Conservation (phyloP, 1,140 invertebrate species). For the Drosophila quadrilineata region DNA sequence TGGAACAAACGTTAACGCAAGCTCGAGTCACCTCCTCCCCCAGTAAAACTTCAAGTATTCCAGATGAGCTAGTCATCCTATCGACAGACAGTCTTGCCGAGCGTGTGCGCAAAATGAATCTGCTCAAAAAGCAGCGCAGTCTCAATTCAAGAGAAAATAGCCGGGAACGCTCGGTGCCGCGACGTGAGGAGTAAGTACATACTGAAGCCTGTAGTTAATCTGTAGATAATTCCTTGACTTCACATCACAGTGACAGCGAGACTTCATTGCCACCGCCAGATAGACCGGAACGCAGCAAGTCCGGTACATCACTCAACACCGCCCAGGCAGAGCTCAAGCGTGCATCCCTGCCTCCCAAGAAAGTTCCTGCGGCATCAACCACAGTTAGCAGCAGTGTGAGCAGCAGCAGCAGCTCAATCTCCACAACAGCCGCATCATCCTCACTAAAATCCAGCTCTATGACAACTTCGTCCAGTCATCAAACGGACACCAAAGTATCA, state of each 20-base stretch:
- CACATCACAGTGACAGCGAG: constrained; percentile 46
- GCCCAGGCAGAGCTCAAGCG: constrained; percentile 50
- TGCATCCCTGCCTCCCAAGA: constrained; percentile 67
- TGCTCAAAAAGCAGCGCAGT: constrained; percentile 83
- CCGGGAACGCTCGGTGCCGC: constrained; percentile 80
- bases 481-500: constrained; percentile 34
- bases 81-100: constrained; percentile 84
- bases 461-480: constrained; percentile 5
- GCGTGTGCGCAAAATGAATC: constrained; percentile 85
- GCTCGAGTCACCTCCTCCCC: constrained; percentile 82
- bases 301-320: constrained; percentile 51
- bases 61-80: constrained; percentile 82
- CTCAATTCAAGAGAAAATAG: constrained; percentile 83
- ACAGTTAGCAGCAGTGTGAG: constrained; percentile 8
- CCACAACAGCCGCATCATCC: constrained; percentile 79
- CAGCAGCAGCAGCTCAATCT: constrained; percentile 14
- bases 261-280: constrained; percentile 52
- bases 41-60: constrained; percentile 75
- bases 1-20: constrained; percentile 69
- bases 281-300: constrained; percentile 74
- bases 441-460: constrained; percentile 8
- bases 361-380: constrained; percentile 38
- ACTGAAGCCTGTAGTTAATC: neutral
- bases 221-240: neutral
- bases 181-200: constrained; percentile 55